Base-by-base conservation (phyloP, 2,797 vertebrate species). In the Premnoplex brunnescens region DNA sequence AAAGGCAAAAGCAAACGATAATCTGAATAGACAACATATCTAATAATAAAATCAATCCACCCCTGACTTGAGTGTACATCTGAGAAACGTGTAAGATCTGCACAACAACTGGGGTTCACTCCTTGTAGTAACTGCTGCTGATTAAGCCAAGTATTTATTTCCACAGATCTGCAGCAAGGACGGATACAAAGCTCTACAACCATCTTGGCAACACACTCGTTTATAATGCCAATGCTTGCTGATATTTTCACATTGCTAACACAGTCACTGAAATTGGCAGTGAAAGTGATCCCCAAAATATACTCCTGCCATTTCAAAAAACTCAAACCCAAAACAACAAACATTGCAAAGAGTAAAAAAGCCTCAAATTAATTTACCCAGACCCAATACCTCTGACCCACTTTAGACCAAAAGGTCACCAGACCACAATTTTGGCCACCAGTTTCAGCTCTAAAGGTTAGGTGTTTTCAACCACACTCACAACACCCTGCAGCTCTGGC, bases 171-270 rank as follows among this genome's bases (percentile, higher is more conserved):
- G 91, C 96, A 97, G 97, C 93, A 85, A 97, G 97, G 97, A 95
- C 97, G 98, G 98, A 98, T 98, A 98, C 67, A 90, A 87, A 73
- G 94, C 97, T 95, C 97, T 97, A 94, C 97, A 98, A 95, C 78
- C 95, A 94, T 48, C 87, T 89, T 97, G 92, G 91, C 97, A 96
- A 94, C 93, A 97, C 96, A 91, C 91, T 98, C 92, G 95, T 98
- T 97, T 94, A 96, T 94, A 97, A 95, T 48, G 62, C 91, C 73
- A 54, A 7, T 88, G 92, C 93, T 95, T 96, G 87, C 87, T 96
- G 97, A 96, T 88, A 89, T 88, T 64, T 56, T 83, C 87, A 88
- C 62, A 24, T 74, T 43, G 59, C 58, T 89, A 30, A 51, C 62
- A n/a, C 32, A 48, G 54, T 58, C 75, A 84, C 37, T 55, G 46